Evolutionary conservation across 2,888 invertebrate species (phyloP).

Genomic region (Dicranocentrus wangi): DNA sequence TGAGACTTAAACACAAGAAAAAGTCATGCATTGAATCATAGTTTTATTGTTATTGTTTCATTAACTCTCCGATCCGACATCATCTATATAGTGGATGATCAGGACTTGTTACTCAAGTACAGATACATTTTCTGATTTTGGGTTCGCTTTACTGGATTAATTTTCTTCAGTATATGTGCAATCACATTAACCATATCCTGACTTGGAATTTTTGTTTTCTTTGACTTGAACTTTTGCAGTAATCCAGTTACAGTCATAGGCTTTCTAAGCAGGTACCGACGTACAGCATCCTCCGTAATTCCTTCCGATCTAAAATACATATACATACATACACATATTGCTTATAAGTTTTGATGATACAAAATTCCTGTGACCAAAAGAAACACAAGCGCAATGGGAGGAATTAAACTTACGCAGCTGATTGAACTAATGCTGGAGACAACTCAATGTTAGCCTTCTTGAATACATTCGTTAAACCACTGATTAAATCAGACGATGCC

Average conservation of each 20-base stretch:
- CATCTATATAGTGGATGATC: slow-evolving; percentile 10
- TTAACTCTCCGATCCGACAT: too few relatives aligned
- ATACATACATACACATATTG: too few relatives aligned
- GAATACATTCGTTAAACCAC: slow-evolving; percentile 73
- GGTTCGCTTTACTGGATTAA: slow-evolving; percentile 93
- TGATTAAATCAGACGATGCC: slow-evolving; percentile 62
- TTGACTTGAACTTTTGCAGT: slow-evolving; percentile 94
- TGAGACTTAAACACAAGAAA: too few relatives aligned
- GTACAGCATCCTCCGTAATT: slow-evolving; percentile 94
- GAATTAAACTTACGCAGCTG: slow-evolving; percentile 74
- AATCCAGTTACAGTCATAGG: slow-evolving; percentile 98
- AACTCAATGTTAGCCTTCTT: slow-evolving; percentile 79
- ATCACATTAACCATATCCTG: slow-evolving; percentile 94
- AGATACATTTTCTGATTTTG: slow-evolving; percentile 96
- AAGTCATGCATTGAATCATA: too few relatives aligned
- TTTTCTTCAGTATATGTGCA: slow-evolving; percentile 94
- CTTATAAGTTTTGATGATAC: too few relatives aligned
- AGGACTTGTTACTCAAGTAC: slow-evolving; percentile 75
- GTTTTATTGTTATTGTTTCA: too few relatives aligned
- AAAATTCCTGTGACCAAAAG: too few relatives aligned
- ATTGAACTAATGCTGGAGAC: slow-evolving; percentile 74
- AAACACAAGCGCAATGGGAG: too few relatives aligned
- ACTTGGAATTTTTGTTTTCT: slow-evolving; percentile 91
- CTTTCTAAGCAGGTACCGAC: slow-evolving; percentile 94
- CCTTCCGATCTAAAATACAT: slow-evolving; percentile 79